Base-by-base conservation (phyloP, 2,113 vertebrate genomes). In the Lepisosteus osseus region DNA sequence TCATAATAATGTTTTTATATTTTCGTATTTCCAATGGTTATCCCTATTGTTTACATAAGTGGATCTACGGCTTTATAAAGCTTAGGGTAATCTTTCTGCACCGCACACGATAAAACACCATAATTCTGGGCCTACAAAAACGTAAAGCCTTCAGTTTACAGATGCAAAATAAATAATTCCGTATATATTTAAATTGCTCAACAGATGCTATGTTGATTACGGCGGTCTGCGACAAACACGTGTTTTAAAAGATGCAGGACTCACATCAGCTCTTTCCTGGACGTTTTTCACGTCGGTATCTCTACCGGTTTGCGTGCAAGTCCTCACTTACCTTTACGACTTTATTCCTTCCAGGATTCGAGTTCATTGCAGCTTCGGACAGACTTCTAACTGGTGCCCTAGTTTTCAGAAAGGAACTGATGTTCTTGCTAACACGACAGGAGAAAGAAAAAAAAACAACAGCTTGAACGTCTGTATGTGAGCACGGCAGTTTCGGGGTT, bases 91-190 rank as follows among this genome's bases (percentile, higher is more conserved):
- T 29, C 29, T 29, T 29, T 51, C 9, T 51, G 47, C 47, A 9
- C 47, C 47, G 47, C 47, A 9, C 9, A 51, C 5, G 9, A 51
- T 51, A 9, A 51, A 51, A 51, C 5, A 5, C 9, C 9, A 6
- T 2, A 9, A 51, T 51, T 51, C 9, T 51, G 47, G 47, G 47
- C 47, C 47, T 51, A 51, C 5, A 51, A 51, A 51, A 51, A 51
- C 47, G 9, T 9, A 51, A 51, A 51, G 65, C 44, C 51, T 54
- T 8, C 44, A 41, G 13, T 72, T n/a, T 51, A 9, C 40, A 54
- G 3, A 72, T 54, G 47, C 70, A 55, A 65, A 72, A 9, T 51
- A 72, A 72, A 12, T 47, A 66, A 72, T 72, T 29, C 64, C 17
- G 12, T 15, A 51, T 13, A 51, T 8, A 7, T 17, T 57, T 54